Evolutionary conservation across 2,888 invertebrate species (phyloP).

Genomic region (Tiphia femorata): DNA sequence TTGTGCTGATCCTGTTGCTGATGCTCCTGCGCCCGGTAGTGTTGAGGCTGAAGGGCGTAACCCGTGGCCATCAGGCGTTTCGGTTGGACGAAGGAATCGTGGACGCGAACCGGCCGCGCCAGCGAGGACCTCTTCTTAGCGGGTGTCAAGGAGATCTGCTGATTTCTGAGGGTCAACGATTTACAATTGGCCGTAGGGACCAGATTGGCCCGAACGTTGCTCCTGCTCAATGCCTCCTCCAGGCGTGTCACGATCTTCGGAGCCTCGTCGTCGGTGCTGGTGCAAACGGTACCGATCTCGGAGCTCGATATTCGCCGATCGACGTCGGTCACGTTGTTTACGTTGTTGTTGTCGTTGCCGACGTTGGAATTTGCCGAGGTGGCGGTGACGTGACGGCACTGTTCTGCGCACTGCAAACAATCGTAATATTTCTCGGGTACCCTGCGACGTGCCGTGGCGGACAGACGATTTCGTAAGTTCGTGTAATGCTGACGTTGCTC

Average conservation of each 20-base stretch:
- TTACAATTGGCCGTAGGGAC: too few relatives aligned
- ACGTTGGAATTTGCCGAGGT: constrained; percentile 19
- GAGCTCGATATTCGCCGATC: constrained; percentile 10
- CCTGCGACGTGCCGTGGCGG: constrained; percentile 48
- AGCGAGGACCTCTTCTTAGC: constrained; percentile 61
- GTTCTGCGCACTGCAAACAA: constrained; percentile 63
- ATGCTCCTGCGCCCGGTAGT: constrained; percentile 2
- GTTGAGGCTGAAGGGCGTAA: constrained; percentile 23
- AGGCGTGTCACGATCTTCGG: constrained; percentile 11
- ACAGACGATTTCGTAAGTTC: constrained; percentile 31
- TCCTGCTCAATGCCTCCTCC: constrained; percentile 19
- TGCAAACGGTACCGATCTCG: constrained; percentile 22
- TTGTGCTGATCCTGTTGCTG: constrained; percentile 7
- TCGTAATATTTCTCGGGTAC: constrained; percentile 63
- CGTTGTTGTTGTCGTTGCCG: constrained; percentile 12
- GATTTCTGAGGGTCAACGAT: constrained; percentile 13
- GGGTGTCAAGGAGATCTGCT: constrained; percentile 47
- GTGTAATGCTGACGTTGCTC: constrained; percentile 49
- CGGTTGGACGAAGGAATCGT: constrained; percentile 57
- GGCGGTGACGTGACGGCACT: constrained; percentile 58
- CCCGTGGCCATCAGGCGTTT: constrained; percentile 35
- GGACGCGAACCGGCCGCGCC: constrained; percentile 61
- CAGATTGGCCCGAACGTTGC: too few relatives aligned
- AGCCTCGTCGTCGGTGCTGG: constrained; percentile 6
- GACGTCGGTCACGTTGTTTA: background rate